Conservation (phyloP, 1,140 invertebrate species). For the Glossosoma conforme region DNA sequence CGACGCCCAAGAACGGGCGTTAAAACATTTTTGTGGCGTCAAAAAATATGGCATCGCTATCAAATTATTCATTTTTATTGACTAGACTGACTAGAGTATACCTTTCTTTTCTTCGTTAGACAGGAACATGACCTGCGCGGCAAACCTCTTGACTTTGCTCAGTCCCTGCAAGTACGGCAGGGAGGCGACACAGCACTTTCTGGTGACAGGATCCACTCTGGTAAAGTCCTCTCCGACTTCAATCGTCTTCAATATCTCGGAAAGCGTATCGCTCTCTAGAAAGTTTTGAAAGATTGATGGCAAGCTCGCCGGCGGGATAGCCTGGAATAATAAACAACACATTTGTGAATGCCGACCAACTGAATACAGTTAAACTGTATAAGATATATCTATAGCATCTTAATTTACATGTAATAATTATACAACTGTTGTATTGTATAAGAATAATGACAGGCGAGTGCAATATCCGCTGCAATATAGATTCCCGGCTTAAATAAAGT, state of each 20-base stretch:
- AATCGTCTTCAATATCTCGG: conserved; percentile 49
- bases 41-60: neutral
- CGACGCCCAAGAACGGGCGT: no score
- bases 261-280: conserved; percentile 54
- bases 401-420: neutral
- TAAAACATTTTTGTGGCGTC: neutral
- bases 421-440: conserved; percentile 8
- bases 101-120: conserved; percentile 42
- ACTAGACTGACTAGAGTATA: conserved; percentile 24
- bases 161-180: conserved; percentile 35
- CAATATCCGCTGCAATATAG: conserved; percentile 15
- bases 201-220: conserved; percentile 33
- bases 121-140: conserved; percentile 44
- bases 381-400: neutral
- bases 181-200: no score
- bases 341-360: no score
- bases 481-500: no score
- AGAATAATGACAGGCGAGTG: conserved; percentile 9
- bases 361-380: no score
- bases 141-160: conserved; percentile 44
- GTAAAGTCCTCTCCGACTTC: conserved; percentile 37
- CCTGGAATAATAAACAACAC: conserved; percentile 45
- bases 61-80: neutral
- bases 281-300: conserved; percentile 56
- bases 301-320: conserved; percentile 48